Percentiles rank a stretch among this genome's conserved stretches.
Conservation (phyloP, 1,140 invertebrate species). For the Tetramorium simillimum region DNA sequence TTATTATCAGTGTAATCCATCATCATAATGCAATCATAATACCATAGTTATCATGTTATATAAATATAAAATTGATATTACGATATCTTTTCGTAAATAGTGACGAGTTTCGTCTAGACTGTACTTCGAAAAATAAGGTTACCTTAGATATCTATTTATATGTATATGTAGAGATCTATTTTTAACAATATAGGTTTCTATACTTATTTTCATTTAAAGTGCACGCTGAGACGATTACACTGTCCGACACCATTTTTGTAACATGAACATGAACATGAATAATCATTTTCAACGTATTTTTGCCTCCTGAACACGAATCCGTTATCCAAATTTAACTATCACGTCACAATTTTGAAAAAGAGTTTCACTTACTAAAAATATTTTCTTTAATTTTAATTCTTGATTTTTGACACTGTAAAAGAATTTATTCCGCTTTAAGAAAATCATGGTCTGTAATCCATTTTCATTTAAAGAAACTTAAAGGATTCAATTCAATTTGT, state of each 20-base stretch:
- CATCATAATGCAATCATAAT: neutral
- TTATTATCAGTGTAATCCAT: neutral
- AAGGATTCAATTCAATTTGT: neutral
- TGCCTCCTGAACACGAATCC: too few relatives aligned
- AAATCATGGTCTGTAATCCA: neutral
- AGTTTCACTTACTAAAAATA: neutral
- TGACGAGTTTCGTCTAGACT: neutral
- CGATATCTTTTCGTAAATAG: conserved; percentile 50
- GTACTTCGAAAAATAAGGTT: neutral
- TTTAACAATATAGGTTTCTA: too few relatives aligned
- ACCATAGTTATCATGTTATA: conserved; percentile 31
- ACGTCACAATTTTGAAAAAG: too few relatives aligned
- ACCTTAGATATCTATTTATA: neutral
- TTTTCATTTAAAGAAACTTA: too few relatives aligned
- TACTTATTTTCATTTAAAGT: too few relatives aligned
- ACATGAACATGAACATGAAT: too few relatives aligned
- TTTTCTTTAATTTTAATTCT: neutral
- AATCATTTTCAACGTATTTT: too few relatives aligned
- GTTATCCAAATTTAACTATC: too few relatives aligned
- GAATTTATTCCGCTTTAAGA: neutral
- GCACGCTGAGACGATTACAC: too few relatives aligned
- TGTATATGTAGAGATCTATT: neutral
- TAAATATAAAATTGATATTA: conserved; percentile 65
- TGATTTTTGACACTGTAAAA: neutral
- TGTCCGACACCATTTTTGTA: too few relatives aligned